Conservation (phyloP, 2,797 vertebrate species). For the Peromyscus aztecus region DNA sequence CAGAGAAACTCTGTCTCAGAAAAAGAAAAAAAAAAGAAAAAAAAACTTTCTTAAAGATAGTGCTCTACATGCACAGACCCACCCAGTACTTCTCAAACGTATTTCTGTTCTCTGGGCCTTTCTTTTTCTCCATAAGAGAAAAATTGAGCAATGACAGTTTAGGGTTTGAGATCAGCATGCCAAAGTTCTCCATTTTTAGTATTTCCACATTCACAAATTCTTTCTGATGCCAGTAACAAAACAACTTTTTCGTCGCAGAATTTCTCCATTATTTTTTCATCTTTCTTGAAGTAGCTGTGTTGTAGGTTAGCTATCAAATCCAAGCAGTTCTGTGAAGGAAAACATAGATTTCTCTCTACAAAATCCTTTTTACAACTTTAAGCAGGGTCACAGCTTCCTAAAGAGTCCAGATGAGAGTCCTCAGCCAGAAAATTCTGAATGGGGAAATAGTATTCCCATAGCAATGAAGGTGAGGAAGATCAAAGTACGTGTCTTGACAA, state of each 20-base stretch:
- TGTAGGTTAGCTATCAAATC: not conserved
- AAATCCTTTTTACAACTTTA: not conserved
- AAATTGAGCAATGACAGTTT: not conserved
- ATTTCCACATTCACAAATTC: not conserved
- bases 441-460: not conserved
- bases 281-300: not conserved
- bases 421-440: slow-evolving; percentile 27
- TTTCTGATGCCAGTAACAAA: not conserved
- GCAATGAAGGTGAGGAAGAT: not conserved
- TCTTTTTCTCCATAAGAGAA: not conserved
- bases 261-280: not conserved
- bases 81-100: not conserved
- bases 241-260: not conserved
- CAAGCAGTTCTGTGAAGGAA: not conserved
- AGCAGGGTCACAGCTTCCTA: not conserved
- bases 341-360: not conserved
- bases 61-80: not conserved
- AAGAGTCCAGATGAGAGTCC: not conserved
- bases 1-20: no score
- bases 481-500: not conserved
- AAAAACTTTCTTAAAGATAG: not conserved
- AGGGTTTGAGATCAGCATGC: not conserved
- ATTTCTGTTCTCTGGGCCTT: not conserved
- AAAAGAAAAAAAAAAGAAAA: no score
- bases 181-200: not conserved